Evolutionary conservation across 2,888 invertebrate species (phyloP).

Genomic region (Thymelicus sylvestris): DNA sequence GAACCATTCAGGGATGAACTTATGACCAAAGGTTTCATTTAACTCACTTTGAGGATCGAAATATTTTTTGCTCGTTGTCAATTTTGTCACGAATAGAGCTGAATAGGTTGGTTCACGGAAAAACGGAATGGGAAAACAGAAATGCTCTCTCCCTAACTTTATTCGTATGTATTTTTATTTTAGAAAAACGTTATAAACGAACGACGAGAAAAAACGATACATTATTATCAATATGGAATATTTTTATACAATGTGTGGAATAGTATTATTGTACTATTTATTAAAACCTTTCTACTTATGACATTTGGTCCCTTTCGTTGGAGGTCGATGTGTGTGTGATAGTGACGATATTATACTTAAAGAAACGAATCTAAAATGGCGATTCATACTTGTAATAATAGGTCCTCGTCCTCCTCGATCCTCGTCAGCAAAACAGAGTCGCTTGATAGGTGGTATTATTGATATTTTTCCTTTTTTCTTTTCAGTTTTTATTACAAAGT

Average conservation of each 20-base stretch:
- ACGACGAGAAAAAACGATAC: not conserved
- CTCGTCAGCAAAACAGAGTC: no score
- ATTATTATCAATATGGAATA: not conserved
- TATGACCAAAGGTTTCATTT: constrained; percentile 29
- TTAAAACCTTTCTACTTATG: no score
- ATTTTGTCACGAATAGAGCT: constrained; percentile 29
- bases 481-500: no score
- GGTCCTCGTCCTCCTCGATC: no score
- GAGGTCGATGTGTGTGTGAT: no score
- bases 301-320: no score
- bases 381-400: no score
- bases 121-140: constrained; percentile 16
- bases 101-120: constrained; percentile 11
- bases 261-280: no score
- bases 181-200: not conserved
- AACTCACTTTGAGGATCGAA: constrained; percentile 19
- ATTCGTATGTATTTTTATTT: constrained; percentile 23
- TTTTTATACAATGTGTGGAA: not conserved
- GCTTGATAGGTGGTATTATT: no score
- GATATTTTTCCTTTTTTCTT: no score
- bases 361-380: no score
- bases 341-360: no score
- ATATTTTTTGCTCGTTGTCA: constrained; percentile 29
- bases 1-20: constrained; percentile 11
- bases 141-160: constrained; percentile 13